Conservation (phyloP, 2,888 invertebrate genomes). For the Taphrorychus bicolor region DNA sequence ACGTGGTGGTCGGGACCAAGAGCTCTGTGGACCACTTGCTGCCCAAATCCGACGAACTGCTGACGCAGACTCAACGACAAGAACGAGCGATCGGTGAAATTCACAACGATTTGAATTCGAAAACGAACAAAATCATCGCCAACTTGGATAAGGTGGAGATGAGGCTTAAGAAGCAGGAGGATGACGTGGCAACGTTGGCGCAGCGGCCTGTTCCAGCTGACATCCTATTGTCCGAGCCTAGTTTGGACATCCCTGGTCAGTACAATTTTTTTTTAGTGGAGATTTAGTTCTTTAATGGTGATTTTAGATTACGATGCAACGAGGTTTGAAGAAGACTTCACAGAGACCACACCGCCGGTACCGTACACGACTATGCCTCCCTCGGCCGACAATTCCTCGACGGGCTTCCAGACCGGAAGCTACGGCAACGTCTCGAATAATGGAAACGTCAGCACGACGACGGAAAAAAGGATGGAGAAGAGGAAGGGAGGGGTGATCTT, state of each 20-base stretch:
- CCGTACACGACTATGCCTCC: slow-evolving; percentile 58
- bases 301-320: slow-evolving; percentile 73
- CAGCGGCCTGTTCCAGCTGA: slow-evolving; percentile 80
- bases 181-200: slow-evolving; percentile 79
- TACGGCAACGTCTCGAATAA: slow-evolving; percentile 16
- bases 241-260: slow-evolving; percentile 10
- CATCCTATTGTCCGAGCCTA: slow-evolving; percentile 60
- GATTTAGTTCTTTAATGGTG: too few species aligned
- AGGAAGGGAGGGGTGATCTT: slow-evolving; percentile 88
- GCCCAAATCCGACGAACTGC: slow-evolving; percentile 84
- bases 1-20: slow-evolving; percentile 72
- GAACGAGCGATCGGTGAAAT: slow-evolving; percentile 88
- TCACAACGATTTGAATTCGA: slow-evolving; percentile 79
- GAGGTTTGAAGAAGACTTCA: slow-evolving; percentile 50
- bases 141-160: slow-evolving; percentile 88
- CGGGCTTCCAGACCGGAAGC: slow-evolving; percentile 19
- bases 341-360: slow-evolving; percentile 50
- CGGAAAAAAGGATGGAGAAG: slow-evolving; percentile 60
- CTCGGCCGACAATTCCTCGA: slow-evolving; percentile 44
- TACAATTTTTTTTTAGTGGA: not conserved
- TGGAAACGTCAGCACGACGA: slow-evolving; percentile 47
- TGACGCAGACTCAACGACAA: slow-evolving; percentile 86
- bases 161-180: slow-evolving; percentile 83
- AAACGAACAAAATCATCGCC: slow-evolving; percentile 86
- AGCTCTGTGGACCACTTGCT: slow-evolving; percentile 85